Evolutionary conservation across 2,888 invertebrate species (phyloP), one percentile per base, ranked within the genome.

Genomic region (Thecophora atra): DNA sequence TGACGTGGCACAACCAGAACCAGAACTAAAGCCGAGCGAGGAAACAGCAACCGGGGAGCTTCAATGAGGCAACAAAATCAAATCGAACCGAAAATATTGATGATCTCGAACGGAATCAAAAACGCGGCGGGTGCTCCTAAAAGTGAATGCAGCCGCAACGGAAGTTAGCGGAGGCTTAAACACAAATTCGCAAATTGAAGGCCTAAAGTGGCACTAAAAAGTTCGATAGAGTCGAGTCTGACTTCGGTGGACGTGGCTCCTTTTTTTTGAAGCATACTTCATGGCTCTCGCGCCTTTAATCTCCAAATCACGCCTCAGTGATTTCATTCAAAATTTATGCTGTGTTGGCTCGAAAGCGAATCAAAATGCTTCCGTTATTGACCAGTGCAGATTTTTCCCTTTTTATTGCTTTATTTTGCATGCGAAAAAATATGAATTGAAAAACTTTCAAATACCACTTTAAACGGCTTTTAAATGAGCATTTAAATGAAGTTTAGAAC

Each of bases 81-180:
- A 69, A 60, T 58, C 47, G 58, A 47, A 58, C 58, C 24, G 37
- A 47, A 58, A 69, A 69, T 69, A 69, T 69, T 69, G 69, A 69
- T 60, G 60, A 69, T 24, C 58, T 58, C 58, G 24, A 69, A 24
- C 21, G n/a, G 28, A 28, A 58, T 15, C 6, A 28, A 15, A 58
- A 26, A 24, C 26, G 24, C 17, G 13, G 58, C 8, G 47, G 47
- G 47, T 47, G 47, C 2, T 11, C 17, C 17, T 47, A 5, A 11
- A n/a, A 47, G 47, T 47, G 37, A 11, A 6, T 37, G 37, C 37
- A 11, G 37, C 47, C 47, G n/a, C n/a, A n/a, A n/a, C n/a, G 47
- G 47, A n/a, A 5, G 47, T n/a, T 11, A 6, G 47, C 47, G 8
- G 44, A 37, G 37, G 47, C n/a, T 47, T 19, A 6, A 54, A 13